These are phyloP conservation scores for Panzeria rudis DNA, from an alignment of 2,888 invertebrate genomes.

Conservation along the genomic window DNA sequence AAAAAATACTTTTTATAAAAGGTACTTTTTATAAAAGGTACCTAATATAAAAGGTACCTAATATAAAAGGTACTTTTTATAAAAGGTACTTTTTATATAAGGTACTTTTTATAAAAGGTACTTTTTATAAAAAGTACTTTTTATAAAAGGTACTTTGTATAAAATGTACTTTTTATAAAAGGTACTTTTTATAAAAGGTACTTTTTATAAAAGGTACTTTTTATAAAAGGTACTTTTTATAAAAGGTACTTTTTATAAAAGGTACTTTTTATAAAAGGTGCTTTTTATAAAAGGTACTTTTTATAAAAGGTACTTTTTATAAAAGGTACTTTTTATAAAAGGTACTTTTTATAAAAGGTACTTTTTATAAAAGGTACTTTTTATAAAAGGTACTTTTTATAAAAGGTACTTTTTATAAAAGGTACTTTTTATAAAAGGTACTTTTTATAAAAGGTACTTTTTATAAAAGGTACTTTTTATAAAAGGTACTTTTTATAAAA, in stretches of 20 bases:
- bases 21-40: not conserved
- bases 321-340: not conserved
- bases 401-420: not conserved
- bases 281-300: not conserved
- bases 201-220: not conserved
- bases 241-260: not conserved
- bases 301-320: not conserved
- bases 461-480: not conserved
- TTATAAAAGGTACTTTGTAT: not conserved
- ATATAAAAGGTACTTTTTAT: not conserved
- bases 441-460: not conserved
- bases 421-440: not conserved
- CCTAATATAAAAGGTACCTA: not conserved
- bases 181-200: not conserved
- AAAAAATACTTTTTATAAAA: not conserved
- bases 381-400: not conserved
- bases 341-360: not conserved
- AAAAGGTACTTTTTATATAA: not conserved
- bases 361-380: not conserved
- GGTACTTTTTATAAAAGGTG: not conserved
- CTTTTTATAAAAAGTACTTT: not conserved
- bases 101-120: not conserved
- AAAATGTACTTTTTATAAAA: not conserved
- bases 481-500: not conserved
- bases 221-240: not conserved